Base-by-base conservation (phyloP, 2,113 vertebrate species). In the Clarias gariepinus region DNA sequence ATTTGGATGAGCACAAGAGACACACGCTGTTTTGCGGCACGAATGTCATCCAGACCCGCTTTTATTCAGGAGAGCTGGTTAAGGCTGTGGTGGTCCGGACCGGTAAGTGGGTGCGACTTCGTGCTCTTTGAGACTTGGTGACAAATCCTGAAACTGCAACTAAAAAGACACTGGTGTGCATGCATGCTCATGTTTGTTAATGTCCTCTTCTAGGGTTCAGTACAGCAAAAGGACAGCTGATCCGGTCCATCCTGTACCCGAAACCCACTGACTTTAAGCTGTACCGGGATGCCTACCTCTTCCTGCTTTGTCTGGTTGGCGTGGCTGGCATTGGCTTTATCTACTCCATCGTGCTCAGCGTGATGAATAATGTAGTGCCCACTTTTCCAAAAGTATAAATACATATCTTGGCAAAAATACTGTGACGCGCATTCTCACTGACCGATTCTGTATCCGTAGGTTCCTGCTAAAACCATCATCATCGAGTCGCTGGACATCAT, bases 241-340 rank as follows among this genome's bases (percentile, higher is more conserved):
- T 99, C 66, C 97, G 97, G 86, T 98, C 97, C 84, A 99, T 99
- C 91, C 91, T 99, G 1, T 99, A 99, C 92, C 98, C 98, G 77
- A 99, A 99, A 92, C 98, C 98, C 90, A 99, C 97, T 13, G 97
- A 99, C 91, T 99, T 99, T 91, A 99, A 99, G 90, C 96, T 99
- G 91, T 99, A 99, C 94, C 96, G 96, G 89, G 98, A 99, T 91
- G 98, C 98, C 91, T 99, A 97, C 93, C 93, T 98, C 94, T 99
- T 99, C 92, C 92, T 99, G 3, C 91, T 99, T 58, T 99, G 96
- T 95, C 94, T 99, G 63, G 98, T 99, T 78, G 96, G 94, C 5
- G 96, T 99, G 89, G 98, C 98, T 87, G 97, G 94, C 81, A 92
- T 98, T 76, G 98, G 98, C 6, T 99, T 99, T 90, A 83, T 99